A percentile compares a stretch with the other conserved stretches of the same genome.
Evolutionary conservation across 2,113 vertebrate genomes (phyloP).

Genomic region (Platysteira castanea): DNA sequence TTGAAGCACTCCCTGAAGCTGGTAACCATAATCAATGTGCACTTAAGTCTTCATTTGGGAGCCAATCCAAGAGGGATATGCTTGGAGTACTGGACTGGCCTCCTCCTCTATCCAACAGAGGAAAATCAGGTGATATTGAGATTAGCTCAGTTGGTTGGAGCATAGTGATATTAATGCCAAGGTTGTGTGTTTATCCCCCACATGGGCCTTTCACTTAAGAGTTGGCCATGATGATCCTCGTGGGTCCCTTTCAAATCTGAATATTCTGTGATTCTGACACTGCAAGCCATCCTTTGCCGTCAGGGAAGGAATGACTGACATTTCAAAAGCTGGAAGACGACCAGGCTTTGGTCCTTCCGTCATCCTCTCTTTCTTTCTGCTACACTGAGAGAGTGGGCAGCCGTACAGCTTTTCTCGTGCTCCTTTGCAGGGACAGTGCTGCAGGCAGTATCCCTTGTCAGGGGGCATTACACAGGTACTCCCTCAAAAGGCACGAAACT

Average conservation of each 20-base stretch:
- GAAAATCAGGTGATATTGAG: neutral
- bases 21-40: neutral
- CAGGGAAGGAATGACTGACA: neutral
- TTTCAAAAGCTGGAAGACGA: neutral
- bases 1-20: neutral
- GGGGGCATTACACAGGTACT: neutral
- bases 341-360: rapidly evolving
- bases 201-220: neutral
- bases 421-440: neutral
- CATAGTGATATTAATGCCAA: neutral
- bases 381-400: rapidly evolving
- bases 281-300: neutral
- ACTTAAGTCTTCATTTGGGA: neutral
- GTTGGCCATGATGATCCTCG: neutral
- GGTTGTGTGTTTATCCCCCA: neutral
- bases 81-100: neutral
- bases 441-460: neutral
- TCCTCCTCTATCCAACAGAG: neutral
- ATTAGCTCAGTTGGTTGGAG: neutral
- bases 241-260: neutral
- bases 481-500: neutral
- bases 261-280: neutral
- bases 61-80: neutral
- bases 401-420: neutral
- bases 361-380: neutral